Base-by-base conservation (phyloP, 2,888 invertebrate genomes). In the Drosophila phalerata region DNA sequence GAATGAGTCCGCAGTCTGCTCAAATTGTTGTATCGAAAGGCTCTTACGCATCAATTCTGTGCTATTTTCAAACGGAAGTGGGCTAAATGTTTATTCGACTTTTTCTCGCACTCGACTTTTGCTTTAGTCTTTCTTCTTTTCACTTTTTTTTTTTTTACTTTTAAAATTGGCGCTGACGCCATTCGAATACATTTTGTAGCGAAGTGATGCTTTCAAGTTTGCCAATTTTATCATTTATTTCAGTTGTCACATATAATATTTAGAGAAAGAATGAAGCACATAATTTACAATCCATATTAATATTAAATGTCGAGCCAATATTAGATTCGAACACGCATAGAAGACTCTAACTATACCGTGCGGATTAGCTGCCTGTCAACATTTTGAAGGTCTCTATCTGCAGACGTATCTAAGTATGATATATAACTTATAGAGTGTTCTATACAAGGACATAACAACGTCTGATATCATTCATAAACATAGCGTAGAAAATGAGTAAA, bases 141-240 rank as follows among this genome's bases (percentile, higher is more conserved):
- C 4, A 25, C 25, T 28, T 60, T 53, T 32, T 42, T 37, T 40
- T 67, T 43, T 43, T 40, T 66, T 49, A 37, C 57, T 58, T 71
- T 84, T 87, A 82, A 87, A 89, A 79, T 77, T 79, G 88, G 78
- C 81, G 79, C 90, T 90, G 91, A 90, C 90, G 90, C 81, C 83
- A 88, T 85, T 42, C 66, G 64, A 32, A n/a, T 32, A 40, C 47
- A 66, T 51, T 73, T 45, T 19, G 43, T 60, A 9, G 28, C 52
- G 58, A 49, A 71, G 65, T 58, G 53, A 37, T 45, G 42, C 52
- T 72, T 69, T 69, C 53, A 49, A 49, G 66, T 68, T 69, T 75
- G 76, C 65, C 76, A 77, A 78, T 77, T 73, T 56, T 28, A 60
- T 52, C 55, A 66, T 71, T 51, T 71, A 48, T 67, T 79, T 68